Evolutionary conservation across 2,888 invertebrate species (phyloP).

Genomic region (Phyllotreta cruciferae): DNA sequence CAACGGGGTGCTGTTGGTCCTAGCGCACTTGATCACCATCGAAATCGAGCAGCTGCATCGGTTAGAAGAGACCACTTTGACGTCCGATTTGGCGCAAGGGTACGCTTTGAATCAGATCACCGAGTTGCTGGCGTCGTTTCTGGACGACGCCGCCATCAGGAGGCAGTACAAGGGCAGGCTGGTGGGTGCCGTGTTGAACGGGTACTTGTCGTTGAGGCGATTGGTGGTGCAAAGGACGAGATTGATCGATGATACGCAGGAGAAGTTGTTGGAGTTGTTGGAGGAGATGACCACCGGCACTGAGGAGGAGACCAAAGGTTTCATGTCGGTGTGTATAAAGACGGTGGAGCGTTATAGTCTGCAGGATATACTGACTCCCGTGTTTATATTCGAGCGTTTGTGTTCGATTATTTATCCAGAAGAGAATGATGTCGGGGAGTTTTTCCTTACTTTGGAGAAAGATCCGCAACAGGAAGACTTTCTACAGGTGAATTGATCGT

Average conservation of each 20-base stretch:
- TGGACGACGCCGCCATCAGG: conserved; percentile 86
- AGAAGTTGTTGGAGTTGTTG: conserved; percentile 87
- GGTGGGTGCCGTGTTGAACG: conserved; percentile 90
- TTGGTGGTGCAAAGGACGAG: conserved; percentile 94
- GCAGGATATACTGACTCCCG: conserved; percentile 94
- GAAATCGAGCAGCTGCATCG: conserved; percentile 90
- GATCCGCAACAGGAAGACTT: conserved; percentile 99
- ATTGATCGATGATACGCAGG: conserved; percentile 95
- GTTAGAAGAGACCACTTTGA: conserved; percentile 90
- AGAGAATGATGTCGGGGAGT: conserved; percentile 96
- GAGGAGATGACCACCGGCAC: conserved; percentile 97
- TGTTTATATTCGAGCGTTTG: conserved; percentile 95
- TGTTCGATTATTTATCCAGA: conserved; percentile 98
- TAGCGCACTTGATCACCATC: conserved; percentile 84
- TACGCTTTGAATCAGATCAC: conserved; percentile 88
- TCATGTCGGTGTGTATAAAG: conserved; percentile 97
- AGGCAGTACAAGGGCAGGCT: conserved; percentile 85
- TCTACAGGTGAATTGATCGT: conserved; percentile 68
- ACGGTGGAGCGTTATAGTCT: conserved; percentile 90
- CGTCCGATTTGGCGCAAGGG: conserved; percentile 92
- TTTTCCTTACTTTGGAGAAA: conserved; percentile 95
- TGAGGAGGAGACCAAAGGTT: conserved; percentile 93
- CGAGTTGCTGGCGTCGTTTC: conserved; percentile 85
- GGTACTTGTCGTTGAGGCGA: conserved; percentile 88
- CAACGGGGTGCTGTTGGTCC: conserved; percentile 75